Conservation (phyloP, 2,888 invertebrate genomes). For the Tetranychus piercei region DNA sequence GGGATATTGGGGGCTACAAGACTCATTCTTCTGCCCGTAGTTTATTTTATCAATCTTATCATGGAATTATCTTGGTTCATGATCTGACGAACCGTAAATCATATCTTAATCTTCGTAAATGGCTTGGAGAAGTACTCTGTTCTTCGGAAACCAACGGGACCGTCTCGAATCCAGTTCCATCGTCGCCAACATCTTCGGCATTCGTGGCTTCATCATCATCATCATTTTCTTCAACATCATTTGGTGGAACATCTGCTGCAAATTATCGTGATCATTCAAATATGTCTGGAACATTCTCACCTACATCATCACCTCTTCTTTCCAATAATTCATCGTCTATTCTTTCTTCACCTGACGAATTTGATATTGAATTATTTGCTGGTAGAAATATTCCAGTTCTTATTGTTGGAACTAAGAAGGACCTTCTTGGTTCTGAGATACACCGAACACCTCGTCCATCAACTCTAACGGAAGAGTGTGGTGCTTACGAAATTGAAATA, state of each 20-base stretch:
- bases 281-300: neutral
- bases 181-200: neutral
- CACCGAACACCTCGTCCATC: conserved; percentile 37
- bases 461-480: conserved; percentile 66
- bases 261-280: neutral
- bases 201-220: neutral
- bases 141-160: neutral
- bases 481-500: conserved; percentile 77
- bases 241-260: neutral
- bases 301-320: neutral
- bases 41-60: conserved; percentile 79
- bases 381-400: conserved; percentile 62
- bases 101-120: conserved; percentile 74
- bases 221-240: neutral
- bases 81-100: conserved; percentile 91
- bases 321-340: neutral
- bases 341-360: conserved; percentile 27
- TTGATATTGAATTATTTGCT: conserved; percentile 35
- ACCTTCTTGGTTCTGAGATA: conserved; percentile 53
- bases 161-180: neutral
- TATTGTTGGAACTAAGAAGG: conserved; percentile 81
- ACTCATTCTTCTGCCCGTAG: conserved; percentile 78
- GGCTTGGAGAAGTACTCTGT: conserved; percentile 62
- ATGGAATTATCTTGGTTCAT: conserved; percentile 88
- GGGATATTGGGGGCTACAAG: conserved; percentile 90